phyloP scores from a whole-genome alignment of 2,888 invertebrate genomes.

The Acanthosepion pharaonis region DNA sequence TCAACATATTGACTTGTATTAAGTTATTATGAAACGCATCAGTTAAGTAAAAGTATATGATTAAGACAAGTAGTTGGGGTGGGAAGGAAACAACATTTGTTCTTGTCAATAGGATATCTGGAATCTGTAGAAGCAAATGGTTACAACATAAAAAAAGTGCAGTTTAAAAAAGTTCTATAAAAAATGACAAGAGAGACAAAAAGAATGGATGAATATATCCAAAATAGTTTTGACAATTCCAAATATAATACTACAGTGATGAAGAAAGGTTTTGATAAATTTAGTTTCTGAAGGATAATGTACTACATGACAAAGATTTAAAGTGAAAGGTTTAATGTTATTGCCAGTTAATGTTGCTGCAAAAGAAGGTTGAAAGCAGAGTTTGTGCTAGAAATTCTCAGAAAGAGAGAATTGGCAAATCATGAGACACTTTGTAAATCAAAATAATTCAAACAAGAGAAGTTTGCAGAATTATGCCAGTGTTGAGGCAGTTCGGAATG shows the following conservation, averaged over 20 bases:
- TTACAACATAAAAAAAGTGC: too few species aligned
- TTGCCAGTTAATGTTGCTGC: background rate
- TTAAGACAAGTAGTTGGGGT: too few species aligned
- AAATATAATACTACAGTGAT: background rate
- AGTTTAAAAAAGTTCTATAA: too few species aligned
- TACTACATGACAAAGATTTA: background rate
- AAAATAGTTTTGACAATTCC: background rate
- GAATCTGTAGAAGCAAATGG: too few species aligned
- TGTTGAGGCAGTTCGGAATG: background rate
- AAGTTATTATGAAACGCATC: too few species aligned
- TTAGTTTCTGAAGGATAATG: background rate
- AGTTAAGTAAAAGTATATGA: too few species aligned
- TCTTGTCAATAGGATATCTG: too few species aligned
- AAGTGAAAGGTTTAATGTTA: background rate
- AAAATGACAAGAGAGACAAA: too few species aligned
- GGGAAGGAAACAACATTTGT: too few species aligned
- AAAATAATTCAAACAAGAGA: background rate
- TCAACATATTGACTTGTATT: too few species aligned
- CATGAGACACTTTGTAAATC: background rate
- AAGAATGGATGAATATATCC: too few species aligned
- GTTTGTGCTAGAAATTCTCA: background rate
- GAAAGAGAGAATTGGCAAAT: background rate
- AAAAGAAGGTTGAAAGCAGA: too few species aligned
- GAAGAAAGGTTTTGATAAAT: background rate
- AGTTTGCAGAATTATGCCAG: background rate